Conservation (phyloP, 2,797 vertebrate genomes). For the Gambelia wislizenii region DNA sequence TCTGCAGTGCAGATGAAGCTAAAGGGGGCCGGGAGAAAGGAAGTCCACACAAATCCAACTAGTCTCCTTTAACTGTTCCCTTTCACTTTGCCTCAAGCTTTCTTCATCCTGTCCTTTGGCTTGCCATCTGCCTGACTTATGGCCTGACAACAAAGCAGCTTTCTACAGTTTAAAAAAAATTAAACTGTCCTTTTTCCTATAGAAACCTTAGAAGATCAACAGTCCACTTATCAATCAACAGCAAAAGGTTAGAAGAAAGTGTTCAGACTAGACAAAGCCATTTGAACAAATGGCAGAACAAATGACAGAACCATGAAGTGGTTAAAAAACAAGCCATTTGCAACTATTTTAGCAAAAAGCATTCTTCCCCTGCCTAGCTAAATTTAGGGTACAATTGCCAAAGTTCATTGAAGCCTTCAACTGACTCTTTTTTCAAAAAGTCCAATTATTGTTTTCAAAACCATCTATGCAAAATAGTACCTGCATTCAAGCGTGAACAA, state of each 20-base stretch:
- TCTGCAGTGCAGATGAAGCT: no score
- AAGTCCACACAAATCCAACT: neutral
- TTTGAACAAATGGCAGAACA: conserved; percentile 1
- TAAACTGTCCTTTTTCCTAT: no score
- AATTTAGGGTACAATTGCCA: conserved; percentile 41
- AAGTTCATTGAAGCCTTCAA: conserved; percentile 38
- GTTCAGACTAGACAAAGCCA: neutral
- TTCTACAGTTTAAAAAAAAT: neutral
- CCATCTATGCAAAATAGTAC: conserved; percentile 60
- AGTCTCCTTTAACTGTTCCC: neutral
- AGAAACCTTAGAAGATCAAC: conserved; percentile 6
- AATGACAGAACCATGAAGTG: conserved; percentile 19
- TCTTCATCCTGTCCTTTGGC: neutral
- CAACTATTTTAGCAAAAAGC: conserved; percentile 25
- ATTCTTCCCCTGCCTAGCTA: neutral
- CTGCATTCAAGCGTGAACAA: conserved; percentile 59
- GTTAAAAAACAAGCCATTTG: conserved; percentile 17
- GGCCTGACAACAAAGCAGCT: neutral
- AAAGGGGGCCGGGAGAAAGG: no score
- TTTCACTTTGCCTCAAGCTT: neutral
- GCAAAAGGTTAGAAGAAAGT: conserved; percentile 10
- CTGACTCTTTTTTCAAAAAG: conserved; percentile 40
- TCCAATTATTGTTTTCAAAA: conserved; percentile 64
- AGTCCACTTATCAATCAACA: neutral
- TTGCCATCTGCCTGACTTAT: neutral